Conservation (phyloP, 2,797 vertebrate genomes). For the Morus bassanus region DNA sequence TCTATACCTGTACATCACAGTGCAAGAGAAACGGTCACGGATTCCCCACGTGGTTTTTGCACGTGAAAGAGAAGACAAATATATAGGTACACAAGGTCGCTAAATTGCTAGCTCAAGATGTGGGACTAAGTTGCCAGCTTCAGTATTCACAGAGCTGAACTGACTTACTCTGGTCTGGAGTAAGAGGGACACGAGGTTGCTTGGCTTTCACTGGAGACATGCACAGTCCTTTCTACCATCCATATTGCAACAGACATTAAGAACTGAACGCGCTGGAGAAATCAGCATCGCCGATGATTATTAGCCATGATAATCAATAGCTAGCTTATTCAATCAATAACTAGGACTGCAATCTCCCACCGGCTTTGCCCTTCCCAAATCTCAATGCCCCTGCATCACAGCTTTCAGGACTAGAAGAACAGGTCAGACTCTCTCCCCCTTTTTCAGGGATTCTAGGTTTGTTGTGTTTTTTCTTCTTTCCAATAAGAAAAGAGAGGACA, state of each 20-base stretch:
- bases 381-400: not conserved
- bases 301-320: not conserved
- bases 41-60: rapidly evolving
- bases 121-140: not conserved
- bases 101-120: not conserved
- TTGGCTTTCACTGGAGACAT: not conserved
- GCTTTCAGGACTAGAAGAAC: not conserved
- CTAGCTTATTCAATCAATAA: not conserved
- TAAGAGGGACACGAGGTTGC: not conserved
- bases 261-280: not conserved
- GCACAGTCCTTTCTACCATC: not conserved
- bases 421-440: not conserved
- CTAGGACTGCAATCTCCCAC: not conserved
- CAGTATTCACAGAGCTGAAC: not conserved
- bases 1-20: not conserved
- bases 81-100: not conserved
- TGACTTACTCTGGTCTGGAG: not conserved
- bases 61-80: not conserved
- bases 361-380: not conserved
- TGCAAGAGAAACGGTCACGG: not conserved
- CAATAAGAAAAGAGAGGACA: not conserved
- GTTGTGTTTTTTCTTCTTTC: not conserved
- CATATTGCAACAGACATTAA: not conserved
- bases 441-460: not conserved
- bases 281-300: not conserved